Percentiles rank a stretch among this genome's conserved stretches.
phyloP scores from a whole-genome alignment of 35 echinoderm and acorn worm genomes.

The Ophioderma brevispina region DNA sequence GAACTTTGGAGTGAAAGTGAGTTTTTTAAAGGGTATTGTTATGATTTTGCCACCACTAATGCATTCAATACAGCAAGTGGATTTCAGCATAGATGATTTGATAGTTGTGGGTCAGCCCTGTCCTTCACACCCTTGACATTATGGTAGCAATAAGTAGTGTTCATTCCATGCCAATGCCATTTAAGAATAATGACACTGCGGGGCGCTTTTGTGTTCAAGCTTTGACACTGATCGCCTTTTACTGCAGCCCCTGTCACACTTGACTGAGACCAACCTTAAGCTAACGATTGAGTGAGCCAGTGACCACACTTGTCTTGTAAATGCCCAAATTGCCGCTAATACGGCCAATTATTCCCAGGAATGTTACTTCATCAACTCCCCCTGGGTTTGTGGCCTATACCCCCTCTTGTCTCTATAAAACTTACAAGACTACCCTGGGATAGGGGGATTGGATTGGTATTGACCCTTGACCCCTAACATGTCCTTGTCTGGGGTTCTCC shows the following conservation, averaged over 20 bases:
- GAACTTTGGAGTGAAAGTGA: neutral
- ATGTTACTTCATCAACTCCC: neutral
- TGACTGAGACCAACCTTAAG: neutral
- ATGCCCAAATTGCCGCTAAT: neutral
- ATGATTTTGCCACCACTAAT: neutral
- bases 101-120: no score
- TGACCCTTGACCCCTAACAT: neutral
- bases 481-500: neutral
- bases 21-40: neutral
- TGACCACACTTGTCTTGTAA: neutral
- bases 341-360: neutral
- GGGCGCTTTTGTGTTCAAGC: neutral
- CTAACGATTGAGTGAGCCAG: neutral
- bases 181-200: neutral
- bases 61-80: no score
- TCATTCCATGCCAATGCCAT: neutral
- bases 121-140: no score
- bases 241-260: neutral
- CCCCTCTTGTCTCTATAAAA: neutral
- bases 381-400: neutral
- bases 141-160: neutral
- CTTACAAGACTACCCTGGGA: neutral
- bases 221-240: neutral
- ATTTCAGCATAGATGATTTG: no score
- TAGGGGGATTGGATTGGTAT: neutral